Base-by-base conservation (phyloP, 2,888 invertebrate genomes). In the Rhaphigaster nebulosa region DNA sequence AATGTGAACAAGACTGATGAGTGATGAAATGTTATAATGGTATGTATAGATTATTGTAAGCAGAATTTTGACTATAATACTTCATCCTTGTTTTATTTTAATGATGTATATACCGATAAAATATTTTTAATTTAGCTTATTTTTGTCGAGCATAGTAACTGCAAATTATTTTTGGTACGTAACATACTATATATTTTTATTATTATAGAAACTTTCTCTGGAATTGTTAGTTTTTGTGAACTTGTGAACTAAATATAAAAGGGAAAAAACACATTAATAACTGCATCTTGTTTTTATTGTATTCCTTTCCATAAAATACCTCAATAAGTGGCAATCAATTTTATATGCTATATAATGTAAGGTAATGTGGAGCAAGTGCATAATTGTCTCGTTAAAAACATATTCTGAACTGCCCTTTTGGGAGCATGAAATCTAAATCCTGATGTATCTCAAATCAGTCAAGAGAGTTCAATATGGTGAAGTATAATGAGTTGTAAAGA, bases 71-170 rank as follows among this genome's bases (percentile, higher is more conserved):
- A n/a, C 26, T 26, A 41, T 45, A 41, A 84, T 84, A 80, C 13
- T 80, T 80, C 41, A 76, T 76, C 20, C 8, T 15, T 38, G n/a
- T 80, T 80, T 80, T 84, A 84, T 45, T 45, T 26, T 41, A 45
- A 84, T 84, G 13, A 15, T 84, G 84, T 84, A 76, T 5, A 76
- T 76, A 45, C 1, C 5, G 45, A 84, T n/a, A 45, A 50, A 84
- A 84, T 84, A 84, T 45, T 45, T n/a, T 84, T 84, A 84, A 84
- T 84, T 84, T 45, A 84, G 45, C 45, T 84, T 84, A 45, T 50
- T 45, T 84, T 84, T 38, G 23, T 41, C 26, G 45, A 15, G 80
- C 6, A 84, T 45, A 45, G 41, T 84, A n/a, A 84, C 34, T 38
- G 23, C 15, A 84, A 84, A 45, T 45, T 84, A 84, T 84, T 84